Base-by-base conservation (phyloP, 2,888 invertebrate species). In the Sarcophaga carnaria region DNA sequence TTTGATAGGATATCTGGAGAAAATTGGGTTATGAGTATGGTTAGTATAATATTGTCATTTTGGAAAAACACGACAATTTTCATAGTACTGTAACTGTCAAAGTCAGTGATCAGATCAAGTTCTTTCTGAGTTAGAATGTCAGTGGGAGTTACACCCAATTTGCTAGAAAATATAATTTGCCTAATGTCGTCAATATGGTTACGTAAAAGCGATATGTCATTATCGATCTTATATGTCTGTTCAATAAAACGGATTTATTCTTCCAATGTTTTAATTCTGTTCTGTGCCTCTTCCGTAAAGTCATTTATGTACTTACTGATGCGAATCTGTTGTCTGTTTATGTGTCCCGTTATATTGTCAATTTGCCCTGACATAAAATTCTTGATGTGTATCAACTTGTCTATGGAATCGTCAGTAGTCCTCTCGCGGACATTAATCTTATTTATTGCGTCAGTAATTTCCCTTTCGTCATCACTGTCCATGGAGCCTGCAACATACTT, bases 271-370 rank as follows among this genome's bases (percentile, higher is more conserved):
- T 37, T 66, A 4, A 66, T 17, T 25, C 8, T 27, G 14, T 66
- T 66, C 66, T 4, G 62, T 14, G 72, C 22, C n/a, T 47, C 27
- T 25, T 81, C 49, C 72, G 77, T 88, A 22, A 22, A 22, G 22
- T 22, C 22, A 22, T 22, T 22, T 22, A 22, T 22, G 22, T 22
- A 22, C 22, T 22, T 22, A 22, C 22, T 22, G 22, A 22, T 22
- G 22, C 22, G 22, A 22, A 22, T 22, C 22, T 22, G 88, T 78
- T 89, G 83, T 25, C 71, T 64, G 47, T 85, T 88, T 66, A 88
- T 87, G 54, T 22, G 84, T 11, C 79, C 69, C 64, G 87, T 89
- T 45, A 67, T 67, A 45, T 67, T 67, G 10, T 3, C n/a, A 45
- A 67, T 67, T 37, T 22, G 22, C 22, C 1, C 22, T 22, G 1